Evolutionary conservation across 2,888 invertebrate genomes (phyloP).

Genomic region (Cheilosia vernalis): DNA sequence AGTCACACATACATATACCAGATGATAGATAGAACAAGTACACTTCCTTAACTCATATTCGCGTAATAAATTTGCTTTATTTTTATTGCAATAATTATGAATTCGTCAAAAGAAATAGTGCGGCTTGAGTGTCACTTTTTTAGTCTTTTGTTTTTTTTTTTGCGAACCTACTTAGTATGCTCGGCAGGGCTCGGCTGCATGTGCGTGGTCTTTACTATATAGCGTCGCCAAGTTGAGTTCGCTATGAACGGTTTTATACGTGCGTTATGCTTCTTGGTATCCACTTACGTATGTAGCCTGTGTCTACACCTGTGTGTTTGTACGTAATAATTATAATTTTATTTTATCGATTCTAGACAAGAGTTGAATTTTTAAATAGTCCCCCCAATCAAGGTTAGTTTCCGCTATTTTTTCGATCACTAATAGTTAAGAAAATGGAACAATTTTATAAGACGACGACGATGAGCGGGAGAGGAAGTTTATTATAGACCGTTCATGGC

Average conservation of each 20-base stretch:
- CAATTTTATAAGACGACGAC: constrained; percentile 8
- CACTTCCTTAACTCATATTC: constrained; percentile 56
- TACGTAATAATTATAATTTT: constrained; percentile 74
- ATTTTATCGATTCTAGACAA: constrained; percentile 67
- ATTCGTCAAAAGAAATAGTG: constrained; percentile 45
- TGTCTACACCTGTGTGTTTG: constrained; percentile 54
- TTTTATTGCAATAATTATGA: constrained; percentile 37
- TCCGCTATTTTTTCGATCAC: constrained; percentile 54
- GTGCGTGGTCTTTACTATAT: constrained; percentile 63
- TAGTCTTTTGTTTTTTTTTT: constrained; percentile 56
- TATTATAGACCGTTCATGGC: not conserved
- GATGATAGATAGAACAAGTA: constrained; percentile 33
- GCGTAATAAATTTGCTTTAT: constrained; percentile 29
- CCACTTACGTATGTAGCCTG: constrained; percentile 49
- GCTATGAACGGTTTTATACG: constrained; percentile 66
- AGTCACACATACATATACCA: constrained; percentile 39
- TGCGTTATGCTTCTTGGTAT: constrained; percentile 53
- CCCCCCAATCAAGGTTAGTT: constrained; percentile 67
- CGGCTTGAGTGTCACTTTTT: constrained; percentile 27
- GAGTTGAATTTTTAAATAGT: constrained; percentile 62
- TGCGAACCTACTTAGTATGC: constrained; percentile 56
- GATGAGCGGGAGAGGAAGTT: not conserved
- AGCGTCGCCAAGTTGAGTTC: constrained; percentile 62
- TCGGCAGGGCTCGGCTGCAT: constrained; percentile 42
- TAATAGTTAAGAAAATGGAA: constrained; percentile 39